Base-by-base conservation (phyloP, 2,888 invertebrate genomes). In the Dryobotodes eremita region DNA sequence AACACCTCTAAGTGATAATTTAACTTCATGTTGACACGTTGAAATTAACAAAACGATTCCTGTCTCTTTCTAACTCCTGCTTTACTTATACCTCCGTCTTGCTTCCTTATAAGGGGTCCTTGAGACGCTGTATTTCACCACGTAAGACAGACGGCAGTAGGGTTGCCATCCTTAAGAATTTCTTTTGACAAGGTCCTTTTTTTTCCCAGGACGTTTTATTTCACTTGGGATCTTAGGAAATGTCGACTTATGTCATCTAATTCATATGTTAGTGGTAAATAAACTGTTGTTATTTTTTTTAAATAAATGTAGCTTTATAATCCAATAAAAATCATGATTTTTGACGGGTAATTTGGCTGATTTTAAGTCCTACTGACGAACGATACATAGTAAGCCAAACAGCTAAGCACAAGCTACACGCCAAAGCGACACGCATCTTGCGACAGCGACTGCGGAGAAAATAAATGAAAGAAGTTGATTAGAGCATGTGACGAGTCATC, bases 81-180 rank as follows among this genome's bases (percentile, higher is more conserved):
- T 71, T 46, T 72, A 57, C 55, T 71, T 75, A 17, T 78, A 81
- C 75, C 42, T 72, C 70, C 2, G 61, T 84, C 88, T 84, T 73
- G 26, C 71, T 76, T 73, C 42, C 46, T 84, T 77, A 69, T 61
- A 84, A 86, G 76, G 75, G 82, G 75, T 75, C 61, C 86, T 87
- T 80, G 80, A 87, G 84, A 87, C 81, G 84, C 73, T 77, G 76
- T 84, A 81, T 87, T 84, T 84, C 70, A 83, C 83, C 84, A 84
- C 84, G 82, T 71, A 85, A 73, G 86, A 74, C 66, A 71, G 75
- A 17, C 65, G 13, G 11, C 7, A n/a, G 62, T 79, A 86, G 86
- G 86, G 87, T 65, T 86, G 85, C 20, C 80, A 80, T 79, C 20
- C 31, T 55, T 85, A 31, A 77, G 57, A 65, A 71, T 80, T 86